Base-by-base conservation (phyloP, 92 coral and sea anemone species). In the Zoanthus sansibaricus region DNA sequence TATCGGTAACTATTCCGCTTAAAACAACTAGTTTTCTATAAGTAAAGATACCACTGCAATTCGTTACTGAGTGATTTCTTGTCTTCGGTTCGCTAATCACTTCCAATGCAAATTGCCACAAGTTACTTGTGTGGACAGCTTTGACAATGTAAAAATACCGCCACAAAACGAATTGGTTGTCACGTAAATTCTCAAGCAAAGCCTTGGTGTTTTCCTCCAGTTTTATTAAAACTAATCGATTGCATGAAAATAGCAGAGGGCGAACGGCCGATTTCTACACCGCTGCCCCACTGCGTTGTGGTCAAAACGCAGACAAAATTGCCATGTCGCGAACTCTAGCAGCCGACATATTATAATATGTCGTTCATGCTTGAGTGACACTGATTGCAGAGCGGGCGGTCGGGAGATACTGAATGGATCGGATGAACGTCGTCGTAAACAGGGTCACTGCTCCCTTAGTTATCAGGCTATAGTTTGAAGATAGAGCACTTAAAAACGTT, bases 51-150 rank as follows among this genome's bases (percentile, higher is more conserved):
- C 21, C 37, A 25, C 72, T 64, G 84, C 33, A 62, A 61, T 56
- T 67, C 66, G 44, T 80, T 44, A 64, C 12, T 31, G 56, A 59
- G 5, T 15, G 59, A 78, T 51, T 78, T 61, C 44, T 52, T 45
- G 85, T 66, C 46, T 75, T 67, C 61, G 85, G 75, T 80, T 80
- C 74, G 62, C 75, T 80, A 66, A 66, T 21, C 85, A 68, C 74
- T 80, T 80, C 61, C 85, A 67, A 80, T 80, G 85, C 85, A 80
- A 80, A 80, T 80, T 80, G 85, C 75, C 85, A 80, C 85, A 80
- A 80, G 46, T 80, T 37, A 80, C 61, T 21, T 66, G 85, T 67
- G 85, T 5, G 17, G 85, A 80, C 85, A 67, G 75, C 85, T 66
- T 66, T 80, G 85, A 80, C 73, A 80, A 68, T 80, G 75, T 66